These are phyloP conservation scores for Invenusta paracnida DNA, from an alignment of 2,888 invertebrate genomes.

Conservation along the genomic window DNA sequence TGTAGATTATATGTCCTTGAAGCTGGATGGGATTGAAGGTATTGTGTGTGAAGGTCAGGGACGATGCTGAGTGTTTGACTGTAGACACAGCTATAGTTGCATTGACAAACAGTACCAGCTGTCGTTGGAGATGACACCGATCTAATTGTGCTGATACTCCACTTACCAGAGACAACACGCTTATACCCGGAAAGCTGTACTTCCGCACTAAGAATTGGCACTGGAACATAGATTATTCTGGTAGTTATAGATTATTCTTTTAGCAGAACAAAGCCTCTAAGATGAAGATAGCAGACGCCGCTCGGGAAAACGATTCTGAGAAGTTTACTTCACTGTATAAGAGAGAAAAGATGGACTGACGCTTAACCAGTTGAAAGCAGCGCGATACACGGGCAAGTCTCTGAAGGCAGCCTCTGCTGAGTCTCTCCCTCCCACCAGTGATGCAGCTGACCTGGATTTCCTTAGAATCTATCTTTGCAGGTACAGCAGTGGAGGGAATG, in stretches of 20 bases:
- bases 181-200: background rate
- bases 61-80: background rate
- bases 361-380: conserved; percentile 11
- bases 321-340: conserved; percentile 5
- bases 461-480: background rate
- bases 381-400: conserved; percentile 12
- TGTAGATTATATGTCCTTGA: conserved; percentile 21
- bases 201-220: background rate
- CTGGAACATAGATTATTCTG: too few species aligned
- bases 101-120: background rate
- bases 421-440: conserved; percentile 29
- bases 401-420: conserved; percentile 20
- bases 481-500: conserved; percentile 23
- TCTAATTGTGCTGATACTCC: background rate
- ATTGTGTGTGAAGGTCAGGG: background rate
- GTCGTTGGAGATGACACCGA: conserved; percentile 12
- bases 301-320: background rate
- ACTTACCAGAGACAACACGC: background rate
- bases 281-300: background rate
- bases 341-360: conserved; percentile 19
- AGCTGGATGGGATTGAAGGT: conserved; percentile 19
- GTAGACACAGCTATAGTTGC: conserved; percentile 8
- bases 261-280: background rate
- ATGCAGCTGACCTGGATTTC: conserved; percentile 3
- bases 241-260: too few species aligned